Evolutionary conservation across 2,888 invertebrate genomes (phyloP).

Genomic region (Drosophila mayaguana): DNA sequence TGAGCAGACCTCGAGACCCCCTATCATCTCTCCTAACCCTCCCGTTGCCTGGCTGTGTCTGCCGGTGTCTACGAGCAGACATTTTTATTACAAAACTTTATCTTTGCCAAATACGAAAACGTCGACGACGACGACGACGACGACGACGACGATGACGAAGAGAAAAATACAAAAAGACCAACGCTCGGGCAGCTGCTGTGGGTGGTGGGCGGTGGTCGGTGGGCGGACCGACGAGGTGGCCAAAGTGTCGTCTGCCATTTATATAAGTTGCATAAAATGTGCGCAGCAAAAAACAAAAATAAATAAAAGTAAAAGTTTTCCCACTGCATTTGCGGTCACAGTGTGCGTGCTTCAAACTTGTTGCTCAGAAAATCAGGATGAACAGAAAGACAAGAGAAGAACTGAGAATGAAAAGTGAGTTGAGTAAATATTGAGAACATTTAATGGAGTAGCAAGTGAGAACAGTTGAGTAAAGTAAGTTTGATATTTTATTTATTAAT

Average conservation of each 20-base stretch:
- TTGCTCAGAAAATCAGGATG: constrained; percentile 39
- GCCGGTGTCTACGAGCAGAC: constrained; percentile 72
- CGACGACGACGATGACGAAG: constrained; percentile 52
- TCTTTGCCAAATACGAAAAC: constrained; percentile 78
- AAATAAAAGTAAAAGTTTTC: constrained; percentile 33
- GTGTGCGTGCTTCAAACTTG: constrained; percentile 58
- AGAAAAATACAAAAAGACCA: constrained; percentile 66
- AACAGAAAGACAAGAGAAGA: not conserved
- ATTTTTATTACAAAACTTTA: constrained; percentile 82
- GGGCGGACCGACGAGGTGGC: constrained; percentile 22
- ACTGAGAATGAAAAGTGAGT: not conserved
- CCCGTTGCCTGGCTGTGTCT: constrained; percentile 43
- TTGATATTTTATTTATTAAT: not conserved
- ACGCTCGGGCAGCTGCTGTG: constrained; percentile 35
- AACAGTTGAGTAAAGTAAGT: not conserved
- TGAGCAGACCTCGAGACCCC: constrained; percentile 3
- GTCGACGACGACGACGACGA: constrained; percentile 52
- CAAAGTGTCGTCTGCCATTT: constrained; percentile 72
- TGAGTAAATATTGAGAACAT: not conserved
- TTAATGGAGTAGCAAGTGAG: not conserved
- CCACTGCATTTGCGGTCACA: constrained; percentile 40
- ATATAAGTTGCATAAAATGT: constrained; percentile 79
- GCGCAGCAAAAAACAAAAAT: constrained; percentile 18
- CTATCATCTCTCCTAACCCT: not conserved
- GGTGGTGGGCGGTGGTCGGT: constrained; percentile 18